phyloP scores from a whole-genome alignment of 2,888 invertebrate species.

The Timema podura region DNA sequence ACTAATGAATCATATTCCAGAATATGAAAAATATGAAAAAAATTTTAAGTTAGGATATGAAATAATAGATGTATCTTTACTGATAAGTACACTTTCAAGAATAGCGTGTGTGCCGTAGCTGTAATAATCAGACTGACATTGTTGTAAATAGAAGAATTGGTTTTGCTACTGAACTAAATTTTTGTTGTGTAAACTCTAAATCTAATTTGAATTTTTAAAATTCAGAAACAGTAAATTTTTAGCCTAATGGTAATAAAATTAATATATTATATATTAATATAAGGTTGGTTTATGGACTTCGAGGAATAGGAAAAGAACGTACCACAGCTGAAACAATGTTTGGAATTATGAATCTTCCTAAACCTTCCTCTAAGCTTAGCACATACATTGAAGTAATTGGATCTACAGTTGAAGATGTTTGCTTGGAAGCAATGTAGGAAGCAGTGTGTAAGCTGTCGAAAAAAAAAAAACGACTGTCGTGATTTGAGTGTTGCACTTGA shows the following conservation, averaged over 20 bases:
- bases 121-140: no score
- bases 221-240: background rate
- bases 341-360: constrained; percentile 22
- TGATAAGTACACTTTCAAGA: no score
- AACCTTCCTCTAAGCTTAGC: constrained; percentile 18
- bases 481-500: constrained; percentile 16
- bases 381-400: constrained; percentile 2
- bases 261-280: constrained; percentile 19
- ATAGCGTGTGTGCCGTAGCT: no score
- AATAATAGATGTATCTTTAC: no score
- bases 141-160: background rate
- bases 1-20: no score
- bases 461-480: background rate
- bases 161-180: background rate
- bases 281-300: constrained; percentile 21
- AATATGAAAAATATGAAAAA: no score
- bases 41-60: no score
- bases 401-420: constrained; percentile 17
- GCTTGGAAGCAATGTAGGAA: constrained; percentile 9
- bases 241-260: background rate
- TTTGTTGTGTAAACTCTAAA: background rate
- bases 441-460: constrained; percentile 10
- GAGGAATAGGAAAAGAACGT: constrained; percentile 18
- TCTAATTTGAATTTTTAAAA: background rate
- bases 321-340: constrained; percentile 13